Base-by-base conservation (phyloP, 2,888 invertebrate species). In the Morpho achilles region DNA sequence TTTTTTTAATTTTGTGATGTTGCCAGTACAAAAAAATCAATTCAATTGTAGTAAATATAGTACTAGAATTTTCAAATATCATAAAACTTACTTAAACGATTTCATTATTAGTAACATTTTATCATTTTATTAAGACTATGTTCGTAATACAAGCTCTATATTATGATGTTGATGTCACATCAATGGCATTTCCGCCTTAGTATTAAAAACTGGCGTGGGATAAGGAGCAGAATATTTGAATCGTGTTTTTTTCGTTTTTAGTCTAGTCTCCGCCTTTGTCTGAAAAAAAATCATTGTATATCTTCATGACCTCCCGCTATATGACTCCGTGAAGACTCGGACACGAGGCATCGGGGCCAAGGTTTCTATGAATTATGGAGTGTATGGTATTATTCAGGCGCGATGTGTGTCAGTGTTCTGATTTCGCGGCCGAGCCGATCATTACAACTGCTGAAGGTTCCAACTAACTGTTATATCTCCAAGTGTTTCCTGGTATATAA, bases 291-390 rank as follows among this genome's bases (percentile, higher is more conserved):
- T 56, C 51, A 59, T 60, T 62, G 59, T 46, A 46, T 51, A 43
- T 63, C 56, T 59, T 61, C 60, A 60, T 56, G 57, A 60, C 59
- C 64, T 60, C 58, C 56, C 51, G 56, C 46, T 50, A 53, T 55
- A 56, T 16, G 57, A 59, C 64, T 61, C 61, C 50, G 53, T 53
- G 59, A 58, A 63, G 61, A 65, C 61, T 66, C 56, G 62, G 61
- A 63, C 66, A 72, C 70, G 71, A 72, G 73, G 73, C 75, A 87
- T 83, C 80, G 83, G 76, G 89, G 88, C 85, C 88, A 88, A 90
- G 89, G 88, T 77, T 78, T 76, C 78, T 76, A 83, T 89, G 88
- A 87, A 87, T 89, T 88, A 90, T 88, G 85, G 86, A 88, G 81
- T 83, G 81, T 84, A 87, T 86, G 85, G 87, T 84, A 85, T 87